These are phyloP conservation scores for Cryptus armator DNA, from an alignment of 2,888 invertebrate species.

Conservation along the genomic window DNA sequence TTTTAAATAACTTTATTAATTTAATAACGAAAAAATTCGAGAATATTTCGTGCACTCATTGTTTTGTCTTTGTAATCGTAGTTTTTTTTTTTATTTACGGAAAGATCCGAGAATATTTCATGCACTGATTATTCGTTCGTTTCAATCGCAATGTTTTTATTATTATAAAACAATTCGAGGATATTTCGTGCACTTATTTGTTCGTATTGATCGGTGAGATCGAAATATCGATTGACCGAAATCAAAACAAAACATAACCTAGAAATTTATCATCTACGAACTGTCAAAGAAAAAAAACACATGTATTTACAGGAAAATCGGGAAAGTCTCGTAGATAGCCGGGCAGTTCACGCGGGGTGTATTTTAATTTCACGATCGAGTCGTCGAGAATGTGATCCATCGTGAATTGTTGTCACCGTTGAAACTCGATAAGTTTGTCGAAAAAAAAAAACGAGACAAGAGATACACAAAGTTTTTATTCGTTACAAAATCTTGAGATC, in stretches of 20 bases:
- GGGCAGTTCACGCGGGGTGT: conserved; percentile 74
- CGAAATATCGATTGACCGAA: conserved; percentile 2
- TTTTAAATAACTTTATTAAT: not conserved
- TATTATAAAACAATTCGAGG: not conserved
- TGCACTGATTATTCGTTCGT: too few relatives aligned
- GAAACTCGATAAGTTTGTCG: not conserved
- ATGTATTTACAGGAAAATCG: conserved; percentile 76
- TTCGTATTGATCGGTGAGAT: not conserved
- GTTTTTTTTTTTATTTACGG: too few relatives aligned
- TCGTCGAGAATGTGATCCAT: conserved; percentile 79
- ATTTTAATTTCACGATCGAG: conserved; percentile 77
- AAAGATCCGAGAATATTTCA: too few relatives aligned
- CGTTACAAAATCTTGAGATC: not conserved
- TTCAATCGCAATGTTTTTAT: too few relatives aligned
- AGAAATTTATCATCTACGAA: not conserved
- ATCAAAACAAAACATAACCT: conserved; percentile 12
- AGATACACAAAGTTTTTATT: not conserved
- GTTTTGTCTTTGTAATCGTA: too few relatives aligned
- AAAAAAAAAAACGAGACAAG: not conserved
- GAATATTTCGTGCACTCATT: too few relatives aligned
- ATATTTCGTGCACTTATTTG: not conserved
- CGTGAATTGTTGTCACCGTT: conserved; percentile 9
- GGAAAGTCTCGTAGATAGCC: conserved; percentile 75
- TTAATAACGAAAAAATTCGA: not conserved
- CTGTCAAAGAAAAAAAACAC: conserved; percentile 42